These are phyloP conservation scores for Falco rusticolus DNA, from an alignment of 2,797 vertebrate genomes.

Conservation along the genomic window DNA sequence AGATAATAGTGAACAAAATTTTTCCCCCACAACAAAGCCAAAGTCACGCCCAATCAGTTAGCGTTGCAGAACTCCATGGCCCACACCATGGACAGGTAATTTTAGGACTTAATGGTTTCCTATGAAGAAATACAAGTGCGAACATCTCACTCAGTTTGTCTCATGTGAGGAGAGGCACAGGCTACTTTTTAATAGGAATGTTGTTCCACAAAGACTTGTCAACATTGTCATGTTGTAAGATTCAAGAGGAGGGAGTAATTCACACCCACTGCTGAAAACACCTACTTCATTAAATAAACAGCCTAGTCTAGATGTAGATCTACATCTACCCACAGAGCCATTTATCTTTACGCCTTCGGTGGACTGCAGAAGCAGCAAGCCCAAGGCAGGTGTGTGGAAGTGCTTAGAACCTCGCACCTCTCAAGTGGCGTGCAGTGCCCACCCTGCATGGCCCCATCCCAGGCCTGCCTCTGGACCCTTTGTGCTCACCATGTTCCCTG, in stretches of 20 bases:
- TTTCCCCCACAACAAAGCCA: background rate
- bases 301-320: background rate
- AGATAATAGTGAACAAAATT: background rate
- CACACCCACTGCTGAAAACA: background rate
- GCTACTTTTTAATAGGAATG: background rate
- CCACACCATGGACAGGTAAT: background rate
- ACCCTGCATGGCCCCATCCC: rapidly evolving
- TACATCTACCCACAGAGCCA: background rate
- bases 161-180: background rate
- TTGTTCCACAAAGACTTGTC: background rate
- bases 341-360: background rate
- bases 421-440: background rate
- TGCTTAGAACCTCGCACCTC: background rate
- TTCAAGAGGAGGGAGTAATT: background rate
- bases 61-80: background rate
- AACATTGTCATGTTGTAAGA: background rate
- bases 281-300: background rate
- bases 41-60: background rate
- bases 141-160: background rate
- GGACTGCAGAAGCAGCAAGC: background rate
- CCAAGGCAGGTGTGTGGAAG: background rate
- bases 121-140: background rate
- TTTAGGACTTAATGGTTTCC: background rate
- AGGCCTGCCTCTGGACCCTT: background rate
- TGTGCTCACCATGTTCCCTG: rapidly evolving